Conservation (phyloP, 2,888 invertebrate genomes). For the Caenorhabditis afra region DNA sequence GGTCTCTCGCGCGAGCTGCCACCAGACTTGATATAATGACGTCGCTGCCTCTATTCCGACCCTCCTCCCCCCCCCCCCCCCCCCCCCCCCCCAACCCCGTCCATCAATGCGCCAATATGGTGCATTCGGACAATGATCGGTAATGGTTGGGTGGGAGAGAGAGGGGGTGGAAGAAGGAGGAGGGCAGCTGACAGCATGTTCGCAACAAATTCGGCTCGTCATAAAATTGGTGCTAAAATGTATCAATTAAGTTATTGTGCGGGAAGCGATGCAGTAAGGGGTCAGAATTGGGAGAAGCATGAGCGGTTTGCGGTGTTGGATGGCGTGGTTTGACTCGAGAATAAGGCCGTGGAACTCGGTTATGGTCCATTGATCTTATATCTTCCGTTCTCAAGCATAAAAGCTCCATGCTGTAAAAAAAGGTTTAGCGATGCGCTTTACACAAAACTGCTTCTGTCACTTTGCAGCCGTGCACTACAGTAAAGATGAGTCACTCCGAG, state of each 20-base stretch:
- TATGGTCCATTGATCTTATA: conserved; percentile 3
- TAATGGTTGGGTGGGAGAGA: conserved; percentile 39
- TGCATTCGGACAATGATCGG: conserved; percentile 48
- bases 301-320: not conserved
- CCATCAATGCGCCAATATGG: conserved; percentile 60
- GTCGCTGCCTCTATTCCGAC: conserved; percentile 1
- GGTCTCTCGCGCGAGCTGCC: conserved; percentile 38
- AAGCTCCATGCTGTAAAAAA: not conserved
- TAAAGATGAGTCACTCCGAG: too few species aligned
- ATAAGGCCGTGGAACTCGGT: not conserved
- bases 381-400: not conserved
- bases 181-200: conserved; percentile 61
- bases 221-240: conserved; percentile 64
- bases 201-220: conserved; percentile 52
- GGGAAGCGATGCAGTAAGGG: conserved; percentile 19
- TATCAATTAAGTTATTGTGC: conserved; percentile 56
- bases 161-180: conserved; percentile 1
- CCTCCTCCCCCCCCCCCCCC: too few species aligned
- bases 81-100: too few species aligned
- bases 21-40: conserved; percentile 57
- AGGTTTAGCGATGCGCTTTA: not conserved
- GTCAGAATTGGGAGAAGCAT: not conserved
- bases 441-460: too few species aligned
- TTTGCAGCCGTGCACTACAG: too few species aligned
- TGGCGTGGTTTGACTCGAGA: conserved; percentile 13